Base-by-base conservation (phyloP, 2,888 invertebrate species). In the Tupiocoris notatus region DNA sequence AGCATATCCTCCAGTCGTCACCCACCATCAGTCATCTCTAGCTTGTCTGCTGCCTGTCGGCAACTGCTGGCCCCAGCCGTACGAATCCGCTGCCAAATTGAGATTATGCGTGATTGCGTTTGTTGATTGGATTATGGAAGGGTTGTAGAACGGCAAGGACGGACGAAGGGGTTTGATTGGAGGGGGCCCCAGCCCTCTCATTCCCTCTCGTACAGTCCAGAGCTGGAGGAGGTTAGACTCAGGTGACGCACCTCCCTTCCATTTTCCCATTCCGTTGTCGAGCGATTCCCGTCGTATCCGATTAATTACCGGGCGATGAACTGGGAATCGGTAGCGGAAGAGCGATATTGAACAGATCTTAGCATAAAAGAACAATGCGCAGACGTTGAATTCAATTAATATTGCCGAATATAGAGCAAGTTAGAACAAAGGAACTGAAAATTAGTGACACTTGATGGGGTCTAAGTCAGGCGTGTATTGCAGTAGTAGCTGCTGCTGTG, bases 101-200 rank as follows among this genome's bases (percentile, higher is more conserved):
- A 73, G 73, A 73, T 73, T 73, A 73, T 73, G 73, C 73, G 73
- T 73, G 73, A 73, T 73, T 73, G 73, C 73, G 73, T 73, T 73
- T 73, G 73, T 73, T 73, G 73, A 73, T 73, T 73, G 73, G 73
- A 73, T 73, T 63, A 73, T 62, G 62, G 73, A 54, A 70, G 58
- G 70, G 39, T 17, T 23, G n/a, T n/a, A n/a, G n/a, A n/a, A n/a
- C n/a, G 24, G 24, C 39, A 39, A 2, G 65, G 23, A n/a, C n/a
- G n/a, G n/a, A n/a, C 25, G 65, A 65, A 25, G 24, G 56, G 22
- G 18, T 12, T 9, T 21, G 56, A 21, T 67, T 16, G 63, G 63
- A 21, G 63, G 20, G 63, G 63, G 3, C 7, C 20, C 22, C 63
- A 9, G 2, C 39, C 39, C 6, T 39, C 39, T 39, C n/a, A 39